Evolutionary conservation across 2,888 invertebrate species (phyloP).

Genomic region (Dyspetes luteomarginatus): DNA sequence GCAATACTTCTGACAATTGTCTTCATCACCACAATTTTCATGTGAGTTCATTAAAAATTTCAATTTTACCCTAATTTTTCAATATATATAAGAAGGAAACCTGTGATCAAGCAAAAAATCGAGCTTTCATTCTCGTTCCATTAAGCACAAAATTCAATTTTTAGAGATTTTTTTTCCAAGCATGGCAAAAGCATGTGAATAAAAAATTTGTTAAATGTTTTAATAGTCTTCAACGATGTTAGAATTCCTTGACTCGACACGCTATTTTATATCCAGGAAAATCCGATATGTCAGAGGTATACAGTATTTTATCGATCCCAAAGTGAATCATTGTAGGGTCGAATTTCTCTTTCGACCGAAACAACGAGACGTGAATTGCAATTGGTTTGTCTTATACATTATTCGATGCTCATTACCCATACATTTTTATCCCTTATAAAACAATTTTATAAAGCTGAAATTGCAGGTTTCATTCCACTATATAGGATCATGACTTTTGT

Average conservation of each 20-base stretch:
- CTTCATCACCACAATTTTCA: slow-evolving; percentile 72
- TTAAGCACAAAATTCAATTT: background rate
- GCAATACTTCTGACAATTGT: slow-evolving; percentile 76
- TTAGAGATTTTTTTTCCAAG: too few relatives aligned
- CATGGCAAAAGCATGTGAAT: too few relatives aligned
- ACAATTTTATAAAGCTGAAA: background rate
- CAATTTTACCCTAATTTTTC: slow-evolving; percentile 31
- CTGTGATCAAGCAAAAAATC: slow-evolving; percentile 24
- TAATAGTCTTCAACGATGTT: too few relatives aligned
- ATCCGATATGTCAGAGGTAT: slow-evolving; percentile 49
- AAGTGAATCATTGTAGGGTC: slow-evolving; percentile 12
- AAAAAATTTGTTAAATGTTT: too few relatives aligned
- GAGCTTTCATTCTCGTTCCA: background rate
- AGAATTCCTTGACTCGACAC: background rate
- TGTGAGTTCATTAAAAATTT: slow-evolving; percentile 72
- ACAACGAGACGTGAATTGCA: slow-evolving; percentile 29
- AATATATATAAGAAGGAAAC: slow-evolving; percentile 53
- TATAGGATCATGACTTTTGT: background rate
- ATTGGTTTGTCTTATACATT: slow-evolving; percentile 9
- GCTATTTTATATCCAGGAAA: slow-evolving; percentile 25
- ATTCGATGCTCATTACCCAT: slow-evolving; percentile 11
- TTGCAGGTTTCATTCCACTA: slow-evolving; percentile 36
- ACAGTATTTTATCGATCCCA: slow-evolving; percentile 14
- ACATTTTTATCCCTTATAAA: too few relatives aligned
- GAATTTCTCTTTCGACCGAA: slow-evolving; percentile 12